These are phyloP conservation scores for Cartodere bifasciata DNA, from an alignment of 2,888 invertebrate species.

Conservation along the genomic window DNA sequence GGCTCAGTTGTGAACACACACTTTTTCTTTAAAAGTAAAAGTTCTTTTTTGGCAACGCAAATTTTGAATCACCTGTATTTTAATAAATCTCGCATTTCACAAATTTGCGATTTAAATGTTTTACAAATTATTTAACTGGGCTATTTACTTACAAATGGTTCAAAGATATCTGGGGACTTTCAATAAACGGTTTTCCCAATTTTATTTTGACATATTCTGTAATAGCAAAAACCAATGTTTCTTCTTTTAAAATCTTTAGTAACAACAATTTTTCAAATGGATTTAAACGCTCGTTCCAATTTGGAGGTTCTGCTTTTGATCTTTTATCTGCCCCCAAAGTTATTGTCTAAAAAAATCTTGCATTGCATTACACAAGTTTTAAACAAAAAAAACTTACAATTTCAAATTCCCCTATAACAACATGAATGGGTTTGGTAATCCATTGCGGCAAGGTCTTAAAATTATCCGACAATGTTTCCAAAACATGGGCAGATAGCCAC, in stretches of 20 bases:
- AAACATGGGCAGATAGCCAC: conserved; percentile 56
- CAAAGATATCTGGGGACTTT: conserved; percentile 64
- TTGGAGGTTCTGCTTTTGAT: too few relatives aligned
- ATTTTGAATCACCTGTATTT: too few relatives aligned
- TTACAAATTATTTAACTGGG: too few relatives aligned
- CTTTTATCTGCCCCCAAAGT: too few relatives aligned
- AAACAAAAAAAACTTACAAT: conserved; percentile 39
- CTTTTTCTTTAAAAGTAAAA: too few relatives aligned
- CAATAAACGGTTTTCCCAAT: conserved; percentile 68
- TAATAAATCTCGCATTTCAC: too few relatives aligned
- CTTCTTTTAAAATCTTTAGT: conserved; percentile 62
- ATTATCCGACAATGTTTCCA: conserved; percentile 42
- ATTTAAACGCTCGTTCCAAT: conserved; percentile 54
- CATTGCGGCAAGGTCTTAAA: conserved; percentile 45
- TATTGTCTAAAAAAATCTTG: too few relatives aligned
- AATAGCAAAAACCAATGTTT: conserved; percentile 69
- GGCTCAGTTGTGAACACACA: too few relatives aligned
- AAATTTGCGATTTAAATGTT: too few relatives aligned
- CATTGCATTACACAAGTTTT: too few relatives aligned
- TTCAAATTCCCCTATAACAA: conserved; percentile 48
- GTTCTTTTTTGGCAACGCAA: too few relatives aligned
- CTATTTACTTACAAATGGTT: conserved; percentile 43
- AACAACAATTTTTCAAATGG: conserved; percentile 74
- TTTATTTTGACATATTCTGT: conserved; percentile 66
- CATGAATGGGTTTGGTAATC: conserved; percentile 40